Conservation (phyloP, 1,140 invertebrate genomes). For the Drosophila nigrodunni region DNA sequence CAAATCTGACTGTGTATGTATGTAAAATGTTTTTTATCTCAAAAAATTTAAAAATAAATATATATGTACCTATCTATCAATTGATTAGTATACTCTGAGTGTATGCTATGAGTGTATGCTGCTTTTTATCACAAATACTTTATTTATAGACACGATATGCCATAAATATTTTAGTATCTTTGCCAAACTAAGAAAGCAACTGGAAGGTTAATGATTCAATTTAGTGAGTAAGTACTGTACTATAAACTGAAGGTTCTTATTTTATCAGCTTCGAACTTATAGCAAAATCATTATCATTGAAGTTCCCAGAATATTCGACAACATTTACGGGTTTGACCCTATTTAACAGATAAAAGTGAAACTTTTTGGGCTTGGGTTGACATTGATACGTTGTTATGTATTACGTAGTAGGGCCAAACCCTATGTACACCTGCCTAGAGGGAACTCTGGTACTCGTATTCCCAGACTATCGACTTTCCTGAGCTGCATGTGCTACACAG, state of each 20-base stretch:
- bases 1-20: too few species aligned
- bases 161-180: too few species aligned
- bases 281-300: background rate
- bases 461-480: conserved; percentile 13
- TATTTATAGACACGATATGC: too few species aligned
- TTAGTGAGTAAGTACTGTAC: background rate
- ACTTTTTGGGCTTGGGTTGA: background rate
- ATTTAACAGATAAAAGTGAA: background rate
- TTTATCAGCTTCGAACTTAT: background rate
- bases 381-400: background rate
- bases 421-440: background rate
- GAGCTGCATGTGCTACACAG: conserved; percentile 8
- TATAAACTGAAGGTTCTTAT: background rate
- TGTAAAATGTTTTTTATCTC: too few species aligned
- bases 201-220: background rate
- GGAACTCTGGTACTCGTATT: background rate
- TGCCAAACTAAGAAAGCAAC: too few species aligned
- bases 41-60: too few species aligned
- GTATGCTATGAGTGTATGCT: too few species aligned
- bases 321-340: background rate
- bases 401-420: too few species aligned
- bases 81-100: too few species aligned
- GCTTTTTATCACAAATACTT: too few species aligned
- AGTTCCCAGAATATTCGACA: background rate
- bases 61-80: too few species aligned